These are phyloP conservation scores for Merops nubicus DNA, from an alignment of 2,113 vertebrate species.

Conservation along the genomic window DNA sequence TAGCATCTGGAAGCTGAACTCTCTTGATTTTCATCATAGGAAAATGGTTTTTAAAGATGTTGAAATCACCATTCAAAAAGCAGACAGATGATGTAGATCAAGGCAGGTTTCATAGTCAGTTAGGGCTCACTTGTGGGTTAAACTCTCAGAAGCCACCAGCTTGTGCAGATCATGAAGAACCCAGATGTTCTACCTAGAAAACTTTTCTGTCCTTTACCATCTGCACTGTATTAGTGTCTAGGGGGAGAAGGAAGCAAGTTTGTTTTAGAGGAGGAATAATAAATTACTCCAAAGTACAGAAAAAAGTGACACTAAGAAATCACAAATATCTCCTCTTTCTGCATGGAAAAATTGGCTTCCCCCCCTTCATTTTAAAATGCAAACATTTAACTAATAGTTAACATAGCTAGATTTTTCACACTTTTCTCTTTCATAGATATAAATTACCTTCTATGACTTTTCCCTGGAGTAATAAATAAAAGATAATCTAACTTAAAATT, in stretches of 20 bases:
- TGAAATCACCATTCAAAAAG: not conserved
- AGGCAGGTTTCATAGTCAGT: not conserved
- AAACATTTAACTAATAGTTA: not conserved
- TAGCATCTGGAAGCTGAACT: not conserved
- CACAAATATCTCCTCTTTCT: not conserved
- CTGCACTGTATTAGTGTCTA: not conserved
- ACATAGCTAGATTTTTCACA: not conserved
- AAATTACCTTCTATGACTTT: not conserved
- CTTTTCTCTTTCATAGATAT: not conserved
- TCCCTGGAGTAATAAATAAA: not conserved
- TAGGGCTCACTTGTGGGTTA: not conserved
- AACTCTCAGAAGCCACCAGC: not conserved
- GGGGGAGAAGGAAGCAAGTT: not conserved
- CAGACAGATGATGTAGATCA: not conserved
- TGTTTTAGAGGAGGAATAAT: not conserved
- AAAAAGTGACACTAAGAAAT: not conserved
- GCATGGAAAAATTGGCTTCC: not conserved
- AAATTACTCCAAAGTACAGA: not conserved
- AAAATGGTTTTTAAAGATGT: not conserved
- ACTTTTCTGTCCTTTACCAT: not conserved
- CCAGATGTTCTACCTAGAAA: not conserved
- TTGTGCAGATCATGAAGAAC: not conserved
- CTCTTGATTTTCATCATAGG: not conserved
- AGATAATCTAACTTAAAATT: not conserved
- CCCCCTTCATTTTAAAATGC: not conserved